Evolutionary conservation across 2,888 invertebrate genomes (phyloP), one percentile per base, ranked within the genome.

Genomic region (Stenchaetothrips biformis): DNA sequence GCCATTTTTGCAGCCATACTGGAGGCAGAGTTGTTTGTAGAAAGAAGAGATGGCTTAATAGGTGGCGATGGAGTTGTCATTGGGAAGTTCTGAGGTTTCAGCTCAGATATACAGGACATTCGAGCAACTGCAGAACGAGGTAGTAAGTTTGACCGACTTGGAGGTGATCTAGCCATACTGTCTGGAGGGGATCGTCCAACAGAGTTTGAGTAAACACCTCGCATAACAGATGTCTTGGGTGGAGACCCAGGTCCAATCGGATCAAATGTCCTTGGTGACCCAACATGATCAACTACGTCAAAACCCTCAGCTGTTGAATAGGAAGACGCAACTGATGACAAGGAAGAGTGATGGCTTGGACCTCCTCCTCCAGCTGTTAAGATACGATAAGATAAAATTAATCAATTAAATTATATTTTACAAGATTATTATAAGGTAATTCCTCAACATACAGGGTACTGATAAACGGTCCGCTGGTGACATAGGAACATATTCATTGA

Each of bases 161-260:
- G 82, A 79, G 78, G 83, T 67, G 80, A 80, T 67, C 53, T 80
- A 79, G 80, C 80, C 49, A 80, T 82, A 25, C 81, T 82, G 77
- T 83, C 83, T 6, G 84, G 84, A 49, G 85, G 84, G 0, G 84
- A 84, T 21, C 83, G 82, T 8, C 83, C 84, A 27, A 83, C 81
- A 21, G 82, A 78, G 25, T 81, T 79, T 62, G 80, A 79, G 78
- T 48, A 62, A 78, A 81, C 81, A 67, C 67, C 80, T 48, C 81
- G 49, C 37, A 79, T 53, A 27, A 81, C 79, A 18, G 80, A 82
- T n/a, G 81, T 79, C 81, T 83, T 85, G 9, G 84, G 84, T 79
- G 84, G 81, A 81, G 83, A 82, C 67, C 83, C 82, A 7, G 84
- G 84, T n/a, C 67, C 67, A 74, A 74, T 74, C 7, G 25, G 1